Percentiles rank a stretch among this genome's conserved stretches.
Conservation (phyloP, 2,797 vertebrate genomes). For the Neostethus bicornis region DNA sequence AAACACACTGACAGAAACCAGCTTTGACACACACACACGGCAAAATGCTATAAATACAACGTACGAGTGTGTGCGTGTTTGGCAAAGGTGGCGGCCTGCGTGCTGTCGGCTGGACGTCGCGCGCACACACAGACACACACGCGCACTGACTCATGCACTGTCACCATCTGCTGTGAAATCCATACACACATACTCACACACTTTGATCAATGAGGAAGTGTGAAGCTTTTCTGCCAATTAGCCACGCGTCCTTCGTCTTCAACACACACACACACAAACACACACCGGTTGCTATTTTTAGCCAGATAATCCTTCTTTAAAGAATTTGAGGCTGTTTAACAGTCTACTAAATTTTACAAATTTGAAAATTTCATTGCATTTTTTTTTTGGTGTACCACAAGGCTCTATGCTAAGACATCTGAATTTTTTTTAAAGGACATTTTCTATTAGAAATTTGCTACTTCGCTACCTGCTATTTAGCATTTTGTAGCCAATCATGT, state of each 20-base stretch:
- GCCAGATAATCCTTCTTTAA: background rate
- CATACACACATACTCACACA: constrained; percentile 33
- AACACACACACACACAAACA: background rate
- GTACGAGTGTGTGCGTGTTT: constrained; percentile 40
- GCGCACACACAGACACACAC: constrained; percentile 33
- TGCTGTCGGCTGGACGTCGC: constrained; percentile 70
- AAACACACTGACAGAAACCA: constrained; percentile 26
- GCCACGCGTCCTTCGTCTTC: constrained; percentile 19
- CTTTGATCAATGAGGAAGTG: constrained; percentile 38
- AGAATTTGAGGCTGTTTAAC: background rate
- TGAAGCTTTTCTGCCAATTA: constrained; percentile 43
- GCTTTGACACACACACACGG: background rate
- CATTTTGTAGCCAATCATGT: too few relatives aligned
- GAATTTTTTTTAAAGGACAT: too few relatives aligned
- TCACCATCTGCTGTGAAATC: constrained; percentile 73
- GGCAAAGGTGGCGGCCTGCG: constrained; percentile 33
- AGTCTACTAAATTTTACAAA: background rate
- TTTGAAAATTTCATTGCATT: background rate
- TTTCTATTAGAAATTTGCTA: too few relatives aligned
- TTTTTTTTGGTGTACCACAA: background rate
- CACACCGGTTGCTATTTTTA: constrained; percentile 35
- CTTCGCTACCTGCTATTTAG: too few relatives aligned
- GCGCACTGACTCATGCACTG: constrained; percentile 58
- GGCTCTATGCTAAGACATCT: too few relatives aligned
- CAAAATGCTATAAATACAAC: constrained; percentile 25